Base-by-base conservation (phyloP, 1,140 invertebrate species). In the Eriosoma lanigerum region DNA sequence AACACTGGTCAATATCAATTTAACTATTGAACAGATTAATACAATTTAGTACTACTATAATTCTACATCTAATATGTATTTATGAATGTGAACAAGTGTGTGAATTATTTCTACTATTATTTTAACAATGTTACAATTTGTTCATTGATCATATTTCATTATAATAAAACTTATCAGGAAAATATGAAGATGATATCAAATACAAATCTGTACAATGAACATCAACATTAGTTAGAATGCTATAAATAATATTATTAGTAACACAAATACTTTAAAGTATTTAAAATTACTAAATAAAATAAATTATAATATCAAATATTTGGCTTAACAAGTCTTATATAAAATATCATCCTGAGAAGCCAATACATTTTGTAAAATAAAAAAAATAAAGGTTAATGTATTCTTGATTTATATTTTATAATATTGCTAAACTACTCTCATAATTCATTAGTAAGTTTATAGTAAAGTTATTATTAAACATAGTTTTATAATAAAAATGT, bases 271-370 rank as follows among this genome's bases (percentile, higher is more conserved):
- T 48, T n/a, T 48, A 10, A 12, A 10, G 12, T 10, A 46, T 6
- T 48, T 68, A 48, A 48, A 58, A 1, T n/a, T 24, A 6, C 6
- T 62, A 68, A 76, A 44, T 24, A 17, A 8, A 76, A 76, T n/a
- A 21, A 58, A 24, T 58, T 38, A 38, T 8, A 58, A 52, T 12
- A 58, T 76, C 21, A 44, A 78, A 60, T 62, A 78, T 19, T 62
- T 60, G 75, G 75, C 75, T 78, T 78, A 46, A 78, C 75, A 78
- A 78, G 75, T 78, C 75, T 62, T 44, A 26, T 24, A 44, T 48
- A 78, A 76, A 75, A 78, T 60, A 60, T 78, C 21, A 78, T 78
- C 75, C 75, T 78, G 75, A 60, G 44, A 78, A 78, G 75, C 75
- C 75, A 60, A 78, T 26, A 72, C 52, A 50, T 29, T 72, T 70